These are phyloP conservation scores for Pangasius macronema DNA, from an alignment of 2,797 vertebrate genomes.

Conservation along the genomic window DNA sequence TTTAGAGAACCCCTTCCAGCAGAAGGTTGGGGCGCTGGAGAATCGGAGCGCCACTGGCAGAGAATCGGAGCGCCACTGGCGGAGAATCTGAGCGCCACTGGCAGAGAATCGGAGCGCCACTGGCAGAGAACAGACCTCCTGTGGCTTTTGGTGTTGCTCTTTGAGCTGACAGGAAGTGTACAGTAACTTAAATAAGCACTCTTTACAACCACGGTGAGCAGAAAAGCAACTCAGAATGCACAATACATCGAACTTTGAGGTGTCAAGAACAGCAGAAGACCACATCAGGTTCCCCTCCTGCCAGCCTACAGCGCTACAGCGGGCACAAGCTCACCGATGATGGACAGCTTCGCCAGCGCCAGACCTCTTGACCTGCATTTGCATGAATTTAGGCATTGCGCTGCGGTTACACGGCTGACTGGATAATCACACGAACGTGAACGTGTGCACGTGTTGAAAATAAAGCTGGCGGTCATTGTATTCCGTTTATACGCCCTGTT, in stretches of 20 bases:
- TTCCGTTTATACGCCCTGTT: neutral
- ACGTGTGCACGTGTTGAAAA: neutral
- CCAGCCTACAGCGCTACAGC: too few species aligned
- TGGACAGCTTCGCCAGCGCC: neutral
- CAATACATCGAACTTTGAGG: neutral
- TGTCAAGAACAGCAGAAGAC: neutral
- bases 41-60: neutral
- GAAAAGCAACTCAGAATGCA: neutral
- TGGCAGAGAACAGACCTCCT: neutral
- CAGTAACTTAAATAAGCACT: neutral
- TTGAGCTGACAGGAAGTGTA: neutral
- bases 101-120: too few species aligned
- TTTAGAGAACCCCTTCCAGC: neutral
- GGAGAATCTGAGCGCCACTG: too few species aligned
- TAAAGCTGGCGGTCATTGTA: neutral
- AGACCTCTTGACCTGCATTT: neutral
- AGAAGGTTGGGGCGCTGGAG: neutral
- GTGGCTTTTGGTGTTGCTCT: neutral
- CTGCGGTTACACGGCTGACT: neutral
- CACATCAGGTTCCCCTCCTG: too few species aligned
- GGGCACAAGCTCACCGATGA: neutral
- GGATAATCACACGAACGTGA: neutral
- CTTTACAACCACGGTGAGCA: neutral
- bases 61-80: too few species aligned
- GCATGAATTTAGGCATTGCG: neutral